Percentiles rank a stretch among this genome's conserved stretches.
Conservation (phyloP, 2,888 invertebrate species). For the Latrodectus elegans region DNA sequence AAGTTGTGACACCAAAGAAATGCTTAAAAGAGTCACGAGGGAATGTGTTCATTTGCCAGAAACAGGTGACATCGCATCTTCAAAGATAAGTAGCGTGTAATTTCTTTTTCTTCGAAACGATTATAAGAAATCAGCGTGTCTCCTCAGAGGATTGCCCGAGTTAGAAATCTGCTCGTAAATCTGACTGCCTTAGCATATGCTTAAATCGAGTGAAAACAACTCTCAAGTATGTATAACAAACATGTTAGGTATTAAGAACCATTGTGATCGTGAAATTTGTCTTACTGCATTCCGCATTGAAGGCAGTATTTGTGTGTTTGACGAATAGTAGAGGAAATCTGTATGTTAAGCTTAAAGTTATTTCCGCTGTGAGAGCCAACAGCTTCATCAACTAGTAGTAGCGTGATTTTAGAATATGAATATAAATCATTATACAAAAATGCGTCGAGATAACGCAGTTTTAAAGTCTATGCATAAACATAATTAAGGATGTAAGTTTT, state of each 20-base stretch:
- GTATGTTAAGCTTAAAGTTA: background rate
- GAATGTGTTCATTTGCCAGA: conserved; percentile 26
- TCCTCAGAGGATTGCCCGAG: conserved; percentile 5
- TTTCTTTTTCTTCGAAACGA: conserved; percentile 31
- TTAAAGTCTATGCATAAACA: too few relatives aligned
- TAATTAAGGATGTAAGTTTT: too few relatives aligned
- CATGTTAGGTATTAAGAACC: background rate
- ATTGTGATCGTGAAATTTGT: background rate
- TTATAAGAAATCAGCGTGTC: conserved; percentile 31
- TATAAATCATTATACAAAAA: too few relatives aligned
- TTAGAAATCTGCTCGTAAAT: conserved; percentile 47
- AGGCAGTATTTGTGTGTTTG: background rate
- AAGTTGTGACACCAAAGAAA: background rate
- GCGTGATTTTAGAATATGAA: background rate
- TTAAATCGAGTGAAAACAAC: conserved; percentile 44
- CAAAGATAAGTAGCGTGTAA: conserved; percentile 50
- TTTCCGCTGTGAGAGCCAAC: too few relatives aligned
- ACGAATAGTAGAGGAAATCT: background rate
- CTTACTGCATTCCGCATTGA: background rate
- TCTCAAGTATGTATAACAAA: conserved; percentile 15
- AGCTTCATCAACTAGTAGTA: background rate
- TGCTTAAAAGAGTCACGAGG: conserved; percentile 15
- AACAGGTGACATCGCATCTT: conserved; percentile 60
- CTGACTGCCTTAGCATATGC: conserved; percentile 36
- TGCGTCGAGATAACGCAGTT: too few relatives aligned